Percentiles rank a stretch among this genome's conserved stretches.
Conservation (phyloP, 2,797 vertebrate genomes). For the Macrochelys suwanniensis region DNA sequence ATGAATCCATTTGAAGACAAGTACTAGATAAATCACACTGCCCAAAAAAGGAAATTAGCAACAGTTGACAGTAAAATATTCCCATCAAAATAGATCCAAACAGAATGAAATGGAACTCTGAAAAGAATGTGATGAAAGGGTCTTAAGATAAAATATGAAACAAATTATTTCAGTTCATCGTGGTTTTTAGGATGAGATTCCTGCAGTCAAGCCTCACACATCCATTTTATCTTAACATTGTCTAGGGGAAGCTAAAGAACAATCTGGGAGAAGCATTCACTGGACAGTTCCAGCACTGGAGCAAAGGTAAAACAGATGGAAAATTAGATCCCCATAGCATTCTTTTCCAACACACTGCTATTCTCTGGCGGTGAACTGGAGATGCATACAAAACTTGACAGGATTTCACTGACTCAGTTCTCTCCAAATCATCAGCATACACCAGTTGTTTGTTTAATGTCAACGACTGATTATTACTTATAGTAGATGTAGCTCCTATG, state of each 20-base stretch:
- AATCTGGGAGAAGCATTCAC: background rate
- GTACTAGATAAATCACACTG: constrained; percentile 39
- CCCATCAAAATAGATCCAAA: background rate
- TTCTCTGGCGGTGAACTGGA: background rate
- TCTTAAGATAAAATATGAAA: background rate
- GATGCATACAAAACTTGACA: background rate
- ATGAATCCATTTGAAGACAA: constrained; percentile 47
- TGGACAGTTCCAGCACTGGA: background rate
- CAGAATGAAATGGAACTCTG: background rate
- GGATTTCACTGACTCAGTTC: background rate
- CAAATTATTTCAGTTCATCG: background rate
- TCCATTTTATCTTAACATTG: background rate
- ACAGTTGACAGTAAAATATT: background rate
- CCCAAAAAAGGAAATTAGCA: constrained; percentile 54
- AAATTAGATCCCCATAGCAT: background rate
- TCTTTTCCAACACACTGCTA: background rate
- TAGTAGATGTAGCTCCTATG: constrained; percentile 20
- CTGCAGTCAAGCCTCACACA: background rate
- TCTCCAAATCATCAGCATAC: background rate
- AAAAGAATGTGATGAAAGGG: background rate
- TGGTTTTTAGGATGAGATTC: background rate
- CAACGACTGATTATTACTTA: rapidly evolving
- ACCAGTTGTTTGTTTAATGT: constrained; percentile 24
- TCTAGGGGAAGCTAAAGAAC: rapidly evolving
- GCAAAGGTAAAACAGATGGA: background rate